Conservation (phyloP, 2,888 invertebrate genomes). For the Andrena haemorrhoa region DNA sequence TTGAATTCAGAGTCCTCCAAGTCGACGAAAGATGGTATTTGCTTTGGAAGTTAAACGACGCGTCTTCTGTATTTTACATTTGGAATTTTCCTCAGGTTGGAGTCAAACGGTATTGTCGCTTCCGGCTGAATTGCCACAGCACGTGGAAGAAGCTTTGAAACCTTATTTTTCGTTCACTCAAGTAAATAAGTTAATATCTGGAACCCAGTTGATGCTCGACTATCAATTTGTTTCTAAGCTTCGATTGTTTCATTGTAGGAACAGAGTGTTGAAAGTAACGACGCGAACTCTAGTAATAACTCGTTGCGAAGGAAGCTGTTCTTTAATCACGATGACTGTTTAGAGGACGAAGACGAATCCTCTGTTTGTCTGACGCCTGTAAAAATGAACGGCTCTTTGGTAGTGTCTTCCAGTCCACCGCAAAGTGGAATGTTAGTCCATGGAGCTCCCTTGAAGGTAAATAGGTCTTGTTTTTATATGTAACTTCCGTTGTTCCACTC, state of each 20-base stretch:
- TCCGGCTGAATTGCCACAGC: constrained; percentile 88
- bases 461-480: background rate
- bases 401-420: constrained; percentile 75
- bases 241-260: constrained; percentile 69
- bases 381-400: constrained; percentile 67
- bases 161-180: constrained; percentile 88
- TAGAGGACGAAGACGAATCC: constrained; percentile 72
- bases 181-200: constrained; percentile 64
- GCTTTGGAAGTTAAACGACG: constrained; percentile 61
- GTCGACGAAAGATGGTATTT: constrained; percentile 77
- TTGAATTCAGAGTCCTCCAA: constrained; percentile 66
- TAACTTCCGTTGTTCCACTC: background rate
- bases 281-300: constrained; percentile 79
- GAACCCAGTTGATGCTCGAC: background rate
- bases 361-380: constrained; percentile 75
- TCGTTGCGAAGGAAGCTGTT: constrained; percentile 82
- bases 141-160: constrained; percentile 88
- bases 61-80: background rate
- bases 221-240: background rate
- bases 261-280: constrained; percentile 80
- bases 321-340: constrained; percentile 76
- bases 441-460: constrained; percentile 78
- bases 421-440: constrained; percentile 80
- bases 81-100: constrained; percentile 85
- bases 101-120: constrained; percentile 89